Evolutionary conservation across 1,140 invertebrate genomes (phyloP), one percentile per base, ranked within the genome.

Genomic region (Olivierus martensii): DNA sequence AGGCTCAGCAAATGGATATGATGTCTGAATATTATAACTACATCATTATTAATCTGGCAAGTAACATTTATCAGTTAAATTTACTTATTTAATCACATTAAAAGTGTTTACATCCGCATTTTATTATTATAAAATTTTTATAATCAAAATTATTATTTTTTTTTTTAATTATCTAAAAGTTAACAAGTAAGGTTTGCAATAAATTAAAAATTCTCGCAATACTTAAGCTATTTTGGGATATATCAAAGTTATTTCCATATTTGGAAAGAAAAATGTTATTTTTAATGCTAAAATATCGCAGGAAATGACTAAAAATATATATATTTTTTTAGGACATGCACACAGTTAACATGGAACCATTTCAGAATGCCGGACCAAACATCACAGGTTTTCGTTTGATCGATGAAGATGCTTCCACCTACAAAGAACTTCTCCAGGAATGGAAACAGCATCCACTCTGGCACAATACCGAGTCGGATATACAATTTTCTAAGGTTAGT

Each of bases 281-380:
- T n/a, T n/a, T n/a, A n/a, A n/a, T n/a, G n/a, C n/a, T n/a, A n/a
- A n/a, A 28, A 28, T 6, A 28, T 28, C 28, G 9, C 28, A n/a
- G n/a, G 28, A 28, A 4, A 28, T 28, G 28, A 28, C 28, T 28
- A 4, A 28, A 28, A 28, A 28, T 28, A 28, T 22, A 3, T n/a
- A n/a, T 34, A 53, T 41, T 21, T 34, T 53, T 62, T n/a, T 21
- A 64, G 61, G 88, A 94, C 67, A 67, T 93, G 22, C 86, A 93
- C 62, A 87, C 82, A 37, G 80, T 93, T 5, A 84, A 91, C 69
- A 71, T 92, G 61, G 87, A 89, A 64, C 87, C 92, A 70, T 94
- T 92, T 67, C 87, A 87, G 69, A 88, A 92, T 67, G 85, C 84
- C 11, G 89, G 88, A 22, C 90, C 88, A 10, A 93, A 93, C 68